phyloP scores from a whole-genome alignment of 2,888 invertebrate species.

The Mamestra brassicae region DNA sequence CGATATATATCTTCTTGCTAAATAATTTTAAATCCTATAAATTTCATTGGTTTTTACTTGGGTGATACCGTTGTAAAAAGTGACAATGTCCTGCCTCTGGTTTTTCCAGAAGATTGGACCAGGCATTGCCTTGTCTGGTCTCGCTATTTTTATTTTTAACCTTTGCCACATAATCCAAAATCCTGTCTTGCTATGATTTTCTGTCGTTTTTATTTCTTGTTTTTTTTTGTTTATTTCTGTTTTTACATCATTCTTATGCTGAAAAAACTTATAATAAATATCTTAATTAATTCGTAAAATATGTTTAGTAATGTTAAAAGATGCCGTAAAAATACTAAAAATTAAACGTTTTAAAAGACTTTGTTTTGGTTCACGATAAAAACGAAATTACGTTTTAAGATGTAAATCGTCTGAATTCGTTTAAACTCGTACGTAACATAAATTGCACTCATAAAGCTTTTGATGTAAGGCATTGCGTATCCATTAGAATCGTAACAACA shows the following conservation, averaged over 20 bases:
- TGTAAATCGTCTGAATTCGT: constrained; percentile 21
- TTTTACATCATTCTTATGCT: constrained; percentile 20
- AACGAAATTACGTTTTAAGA: constrained; percentile 24
- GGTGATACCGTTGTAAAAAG: constrained; percentile 22
- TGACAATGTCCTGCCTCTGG: constrained; percentile 34
- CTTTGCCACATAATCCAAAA: constrained; percentile 30
- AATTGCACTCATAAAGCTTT: constrained; percentile 40
- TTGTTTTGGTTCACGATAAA: constrained; percentile 13
- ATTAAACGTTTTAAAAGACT: background rate
- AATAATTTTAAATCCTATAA: background rate
- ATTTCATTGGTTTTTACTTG: constrained; percentile 2
- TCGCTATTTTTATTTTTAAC: constrained; percentile 40
- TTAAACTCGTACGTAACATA: constrained; percentile 15
- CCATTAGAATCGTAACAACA: constrained; percentile 17
- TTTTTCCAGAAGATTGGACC: constrained; percentile 29
- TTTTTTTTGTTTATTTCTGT: constrained; percentile 37
- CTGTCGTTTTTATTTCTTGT: constrained; percentile 53
- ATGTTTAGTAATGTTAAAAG: background rate
- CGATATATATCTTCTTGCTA: background rate
- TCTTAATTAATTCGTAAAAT: background rate
- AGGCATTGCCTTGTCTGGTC: constrained; percentile 23
- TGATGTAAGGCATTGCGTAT: constrained; percentile 38
- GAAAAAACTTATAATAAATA: constrained; percentile 5
- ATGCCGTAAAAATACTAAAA: background rate
- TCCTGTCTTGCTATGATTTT: constrained; percentile 55